Conservation (phyloP, 2,797 vertebrate species). For the Crenichthys baileyi region DNA sequence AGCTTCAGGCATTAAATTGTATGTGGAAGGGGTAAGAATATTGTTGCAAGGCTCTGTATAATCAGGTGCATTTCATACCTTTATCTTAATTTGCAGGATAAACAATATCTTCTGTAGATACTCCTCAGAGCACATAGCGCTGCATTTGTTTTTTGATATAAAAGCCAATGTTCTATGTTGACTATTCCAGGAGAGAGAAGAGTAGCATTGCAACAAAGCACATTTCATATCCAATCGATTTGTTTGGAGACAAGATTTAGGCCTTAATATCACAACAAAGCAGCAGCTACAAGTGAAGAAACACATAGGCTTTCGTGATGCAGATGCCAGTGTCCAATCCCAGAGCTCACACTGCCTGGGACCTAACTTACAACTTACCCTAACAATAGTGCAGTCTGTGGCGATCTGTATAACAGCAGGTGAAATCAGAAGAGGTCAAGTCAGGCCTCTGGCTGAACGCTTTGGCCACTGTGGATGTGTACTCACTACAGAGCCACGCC, state of each 20-base stretch:
- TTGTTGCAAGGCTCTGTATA: background rate
- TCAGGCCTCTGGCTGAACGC: constrained; percentile 57
- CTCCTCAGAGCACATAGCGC: constrained; percentile 63
- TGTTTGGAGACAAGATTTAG: constrained; percentile 62
- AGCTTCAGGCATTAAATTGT: background rate
- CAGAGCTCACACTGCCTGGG: constrained; percentile 76
- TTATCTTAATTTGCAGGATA: constrained; percentile 14
- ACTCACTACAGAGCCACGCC: constrained; percentile 27
- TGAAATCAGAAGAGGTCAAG: constrained; percentile 77
- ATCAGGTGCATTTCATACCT: constrained; percentile 3
- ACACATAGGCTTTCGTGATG: constrained; percentile 72
- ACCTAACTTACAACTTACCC: constrained; percentile 82
- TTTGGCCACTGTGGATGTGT: constrained; percentile 32
- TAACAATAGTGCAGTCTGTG: constrained; percentile 84
- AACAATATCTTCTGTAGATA: constrained; percentile 81
- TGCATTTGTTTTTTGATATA: constrained; percentile 76
- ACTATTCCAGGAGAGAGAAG: constrained; percentile 2
- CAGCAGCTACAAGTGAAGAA: constrained; percentile 70
- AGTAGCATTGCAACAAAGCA: background rate
- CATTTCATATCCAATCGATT: constrained; percentile 13
- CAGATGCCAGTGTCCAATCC: constrained; percentile 61
- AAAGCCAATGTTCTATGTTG: constrained; percentile 77
- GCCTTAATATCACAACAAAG: constrained; percentile 79
- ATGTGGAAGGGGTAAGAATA: background rate
- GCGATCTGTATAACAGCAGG: constrained; percentile 81